These are phyloP conservation scores for Eucera pruinosa DNA, from an alignment of 2,888 invertebrate genomes.

Conservation along the genomic window DNA sequence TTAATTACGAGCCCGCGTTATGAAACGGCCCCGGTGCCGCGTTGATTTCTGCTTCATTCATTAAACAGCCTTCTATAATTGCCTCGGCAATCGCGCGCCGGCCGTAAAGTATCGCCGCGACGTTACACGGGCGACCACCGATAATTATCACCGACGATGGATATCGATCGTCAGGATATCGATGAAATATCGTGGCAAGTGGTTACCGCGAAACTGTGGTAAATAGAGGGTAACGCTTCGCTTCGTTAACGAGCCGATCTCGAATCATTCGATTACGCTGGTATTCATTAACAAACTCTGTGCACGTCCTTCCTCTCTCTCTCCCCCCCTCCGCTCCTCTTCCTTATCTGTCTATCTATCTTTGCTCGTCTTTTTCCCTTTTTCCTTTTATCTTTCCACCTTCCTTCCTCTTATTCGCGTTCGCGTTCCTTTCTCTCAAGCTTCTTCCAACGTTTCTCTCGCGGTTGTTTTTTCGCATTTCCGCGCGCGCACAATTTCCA, in stretches of 20 bases:
- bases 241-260: constrained; percentile 67
- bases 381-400: not conserved
- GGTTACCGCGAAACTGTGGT: constrained; percentile 66
- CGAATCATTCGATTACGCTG: constrained; percentile 63
- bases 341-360: constrained; percentile 1
- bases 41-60: constrained; percentile 71
- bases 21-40: constrained; percentile 55
- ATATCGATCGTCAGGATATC: constrained; percentile 66
- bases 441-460: not conserved
- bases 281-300: constrained; percentile 62
- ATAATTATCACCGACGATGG: constrained; percentile 70
- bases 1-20: constrained; percentile 68
- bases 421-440: not conserved
- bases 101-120: constrained; percentile 65
- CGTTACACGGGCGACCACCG: constrained; percentile 57
- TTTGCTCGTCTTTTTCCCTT: not conserved
- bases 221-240: constrained; percentile 70
- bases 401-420: not conserved
- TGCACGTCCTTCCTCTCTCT: not conserved
- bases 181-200: constrained; percentile 67
- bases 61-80: constrained; percentile 69
- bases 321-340: too few species aligned
- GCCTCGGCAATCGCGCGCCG: constrained; percentile 60
- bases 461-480: not conserved
- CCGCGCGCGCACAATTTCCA: constrained; percentile 19